phyloP scores from a whole-genome alignment of 2,113 vertebrate genomes.

The Gallinago media region DNA sequence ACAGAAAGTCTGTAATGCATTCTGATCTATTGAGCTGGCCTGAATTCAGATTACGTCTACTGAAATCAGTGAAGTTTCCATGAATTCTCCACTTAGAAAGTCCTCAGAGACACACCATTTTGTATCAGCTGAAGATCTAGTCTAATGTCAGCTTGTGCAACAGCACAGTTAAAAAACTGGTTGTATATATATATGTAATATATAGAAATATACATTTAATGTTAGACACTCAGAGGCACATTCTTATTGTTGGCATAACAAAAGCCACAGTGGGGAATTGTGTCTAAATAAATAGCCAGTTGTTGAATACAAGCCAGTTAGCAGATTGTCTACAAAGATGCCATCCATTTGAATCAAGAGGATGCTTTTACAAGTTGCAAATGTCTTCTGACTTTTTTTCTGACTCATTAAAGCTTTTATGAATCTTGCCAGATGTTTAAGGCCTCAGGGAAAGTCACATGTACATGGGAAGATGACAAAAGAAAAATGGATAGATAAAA shows the following conservation, averaged over 20 bases:
- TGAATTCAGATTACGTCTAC: not conserved
- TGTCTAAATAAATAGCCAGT: constrained; percentile 52
- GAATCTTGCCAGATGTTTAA: constrained; percentile 61
- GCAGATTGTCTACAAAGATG: constrained; percentile 46
- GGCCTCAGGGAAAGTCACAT: constrained; percentile 20
- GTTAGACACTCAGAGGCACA: not conserved
- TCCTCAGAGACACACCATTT: not conserved
- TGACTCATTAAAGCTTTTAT: constrained; percentile 59
- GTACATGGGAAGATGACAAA: not conserved
- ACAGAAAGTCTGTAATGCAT: not conserved
- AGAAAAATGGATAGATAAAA: not conserved
- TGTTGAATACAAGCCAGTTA: constrained; percentile 50
- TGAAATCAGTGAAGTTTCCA: not conserved
- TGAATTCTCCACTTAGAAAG: not conserved
- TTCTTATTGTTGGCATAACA: not conserved
- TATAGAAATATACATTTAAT: not conserved
- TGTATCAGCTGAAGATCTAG: not conserved
- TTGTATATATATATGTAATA: not conserved
- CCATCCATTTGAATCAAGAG: constrained; percentile 42
- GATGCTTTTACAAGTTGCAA: constrained; percentile 63
- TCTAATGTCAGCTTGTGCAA: not conserved
- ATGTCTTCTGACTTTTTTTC: constrained; percentile 61
- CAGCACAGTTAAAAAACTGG: not conserved
- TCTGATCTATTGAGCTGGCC: not conserved
- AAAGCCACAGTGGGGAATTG: constrained; percentile 17